phyloP scores from a whole-genome alignment of 2,888 invertebrate genomes.

The Polyommatus iphigenia region DNA sequence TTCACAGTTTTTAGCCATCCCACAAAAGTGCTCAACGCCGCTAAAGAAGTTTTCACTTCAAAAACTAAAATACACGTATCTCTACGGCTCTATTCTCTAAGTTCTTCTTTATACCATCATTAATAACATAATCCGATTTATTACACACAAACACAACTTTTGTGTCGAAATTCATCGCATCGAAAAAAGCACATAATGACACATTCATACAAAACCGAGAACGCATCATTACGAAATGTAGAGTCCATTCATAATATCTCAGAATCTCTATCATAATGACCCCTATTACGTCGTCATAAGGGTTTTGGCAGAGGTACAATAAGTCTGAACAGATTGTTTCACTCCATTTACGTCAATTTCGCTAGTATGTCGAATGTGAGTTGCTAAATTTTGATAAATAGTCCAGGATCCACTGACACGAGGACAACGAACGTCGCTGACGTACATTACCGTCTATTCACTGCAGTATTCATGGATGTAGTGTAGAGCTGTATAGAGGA shows the following conservation, averaged over 20 bases:
- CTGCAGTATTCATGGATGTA: not conserved
- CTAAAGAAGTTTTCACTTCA: no score
- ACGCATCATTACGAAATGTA: constrained; percentile 35
- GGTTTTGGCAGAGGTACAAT: not conserved
- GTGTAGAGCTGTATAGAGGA: not conserved
- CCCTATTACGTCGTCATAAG: not conserved
- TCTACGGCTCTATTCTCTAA: not conserved
- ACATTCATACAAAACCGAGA: constrained; percentile 24
- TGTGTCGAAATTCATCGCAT: not conserved
- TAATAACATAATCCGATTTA: constrained; percentile 1
- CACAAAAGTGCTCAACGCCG: no score
- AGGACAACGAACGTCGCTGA: not conserved
- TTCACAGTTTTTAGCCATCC: no score
- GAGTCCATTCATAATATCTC: not conserved
- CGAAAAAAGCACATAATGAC: constrained; percentile 15
- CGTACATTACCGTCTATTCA: constrained; percentile 14
- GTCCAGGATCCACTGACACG: constrained; percentile 37
- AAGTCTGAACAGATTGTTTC: constrained; percentile 38
- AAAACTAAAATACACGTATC: not conserved
- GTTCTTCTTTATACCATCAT: not conserved
- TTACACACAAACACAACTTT: not conserved
- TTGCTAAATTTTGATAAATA: constrained; percentile 63
- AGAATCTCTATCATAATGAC: not conserved
- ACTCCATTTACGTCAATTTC: constrained; percentile 54
- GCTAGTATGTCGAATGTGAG: constrained; percentile 45